Conservation (phyloP, 2,113 vertebrate genomes). For the Onychostoma macrolepis region DNA sequence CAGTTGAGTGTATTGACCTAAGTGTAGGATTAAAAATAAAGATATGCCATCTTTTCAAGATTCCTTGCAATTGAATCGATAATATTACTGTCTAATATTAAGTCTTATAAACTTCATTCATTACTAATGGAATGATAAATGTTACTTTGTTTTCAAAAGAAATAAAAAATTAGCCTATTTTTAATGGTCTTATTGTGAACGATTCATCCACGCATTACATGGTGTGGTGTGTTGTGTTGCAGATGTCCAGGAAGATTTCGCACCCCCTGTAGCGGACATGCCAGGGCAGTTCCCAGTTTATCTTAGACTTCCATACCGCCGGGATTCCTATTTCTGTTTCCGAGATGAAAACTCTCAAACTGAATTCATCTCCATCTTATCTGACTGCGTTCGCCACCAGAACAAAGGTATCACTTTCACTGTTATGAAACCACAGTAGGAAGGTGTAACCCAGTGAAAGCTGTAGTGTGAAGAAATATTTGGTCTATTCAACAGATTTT, state of each 20-base stretch:
- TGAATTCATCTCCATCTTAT: constrained; percentile 78
- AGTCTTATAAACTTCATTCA: not conserved
- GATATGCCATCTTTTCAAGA: no score
- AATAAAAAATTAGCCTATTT: not conserved
- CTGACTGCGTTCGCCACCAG: constrained; percentile 85
- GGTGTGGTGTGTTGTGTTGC: constrained; percentile 41
- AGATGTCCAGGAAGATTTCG: constrained; percentile 80
- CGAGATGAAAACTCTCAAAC: constrained; percentile 67
- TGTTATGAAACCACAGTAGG: not conserved
- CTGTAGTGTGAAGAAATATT: not conserved
- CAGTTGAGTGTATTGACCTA: not conserved
- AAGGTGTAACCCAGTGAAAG: not conserved
- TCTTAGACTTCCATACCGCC: constrained; percentile 85
- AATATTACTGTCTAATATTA: not conserved
- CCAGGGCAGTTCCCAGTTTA: constrained; percentile 85
- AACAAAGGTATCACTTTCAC: constrained; percentile 78
- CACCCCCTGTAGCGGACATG: constrained; percentile 75
- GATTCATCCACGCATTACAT: not conserved
- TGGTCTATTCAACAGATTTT: constrained; percentile 76
- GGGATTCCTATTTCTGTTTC: constrained; percentile 88
- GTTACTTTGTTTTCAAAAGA: not conserved
- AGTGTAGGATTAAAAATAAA: not conserved
- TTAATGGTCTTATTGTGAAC: not conserved
- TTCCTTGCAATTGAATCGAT: not conserved
- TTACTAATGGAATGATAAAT: not conserved